Evolutionary conservation across 2,888 invertebrate species (phyloP).

Genomic region (Dastarcus helophoroides): DNA sequence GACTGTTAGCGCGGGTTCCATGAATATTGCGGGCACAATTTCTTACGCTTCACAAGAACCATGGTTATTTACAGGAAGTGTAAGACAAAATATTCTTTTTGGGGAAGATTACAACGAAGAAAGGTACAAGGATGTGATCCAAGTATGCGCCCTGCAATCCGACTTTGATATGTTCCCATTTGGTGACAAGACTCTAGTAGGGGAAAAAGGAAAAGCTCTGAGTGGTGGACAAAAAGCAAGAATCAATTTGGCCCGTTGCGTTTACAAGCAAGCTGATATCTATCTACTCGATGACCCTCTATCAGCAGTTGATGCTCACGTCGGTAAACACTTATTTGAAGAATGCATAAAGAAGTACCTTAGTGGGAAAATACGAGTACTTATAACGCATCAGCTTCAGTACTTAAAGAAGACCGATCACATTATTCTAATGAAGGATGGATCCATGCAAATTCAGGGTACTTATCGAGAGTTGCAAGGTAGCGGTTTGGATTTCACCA

Average conservation of each 20-base stretch:
- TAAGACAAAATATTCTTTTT: conserved; percentile 71
- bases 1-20: conserved; percentile 33
- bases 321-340: conserved; percentile 61
- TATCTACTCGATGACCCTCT: conserved; percentile 74
- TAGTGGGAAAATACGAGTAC: conserved; percentile 47
- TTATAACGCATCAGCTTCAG: conserved; percentile 63
- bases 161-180: conserved; percentile 66
- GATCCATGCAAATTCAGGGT: conserved; percentile 35
- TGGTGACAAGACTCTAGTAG: conserved; percentile 68
- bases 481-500: conserved; percentile 42
- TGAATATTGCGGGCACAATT: conserved; percentile 40
- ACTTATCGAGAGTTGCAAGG: conserved; percentile 33
- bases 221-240: conserved; percentile 81
- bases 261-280: conserved; percentile 67
- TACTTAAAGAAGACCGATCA: conserved; percentile 34
- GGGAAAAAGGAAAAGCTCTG: conserved; percentile 68
- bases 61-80: conserved; percentile 47
- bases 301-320: conserved; percentile 69
- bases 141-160: conserved; percentile 50
- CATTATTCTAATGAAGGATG: conserved; percentile 37
- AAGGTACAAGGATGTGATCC: conserved; percentile 49
- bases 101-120: conserved; percentile 50
- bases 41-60: conserved; percentile 53
- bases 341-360: conserved; percentile 54
- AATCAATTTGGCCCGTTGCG: conserved; percentile 64